phyloP scores from a whole-genome alignment of 2,113 vertebrate genomes.

The Falco punctatus region DNA sequence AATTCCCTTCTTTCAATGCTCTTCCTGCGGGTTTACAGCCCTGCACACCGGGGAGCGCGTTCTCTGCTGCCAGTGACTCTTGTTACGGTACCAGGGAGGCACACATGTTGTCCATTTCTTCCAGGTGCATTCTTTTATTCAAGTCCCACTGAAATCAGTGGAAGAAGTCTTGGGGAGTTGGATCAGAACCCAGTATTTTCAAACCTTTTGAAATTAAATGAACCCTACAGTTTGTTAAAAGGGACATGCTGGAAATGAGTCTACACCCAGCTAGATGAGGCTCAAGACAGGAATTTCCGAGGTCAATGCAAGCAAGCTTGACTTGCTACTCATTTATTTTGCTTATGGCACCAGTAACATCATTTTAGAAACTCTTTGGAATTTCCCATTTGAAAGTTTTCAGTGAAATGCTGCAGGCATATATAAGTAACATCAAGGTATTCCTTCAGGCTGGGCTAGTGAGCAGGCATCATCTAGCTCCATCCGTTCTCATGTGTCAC shows the following conservation, averaged over 20 bases:
- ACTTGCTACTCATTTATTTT: not conserved
- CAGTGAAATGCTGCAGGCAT: not conserved
- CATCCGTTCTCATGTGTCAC: not conserved
- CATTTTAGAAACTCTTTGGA: not conserved
- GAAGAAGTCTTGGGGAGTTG: conserved; percentile 9
- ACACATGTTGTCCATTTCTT: conserved; percentile 12
- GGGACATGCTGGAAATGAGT: not conserved
- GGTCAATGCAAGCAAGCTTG: not conserved
- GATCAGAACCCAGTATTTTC: not conserved
- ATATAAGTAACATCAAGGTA: not conserved
- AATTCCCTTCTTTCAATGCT: not conserved
- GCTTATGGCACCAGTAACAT: not conserved
- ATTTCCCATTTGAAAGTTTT: not conserved
- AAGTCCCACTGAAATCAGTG: not conserved
- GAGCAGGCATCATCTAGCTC: not conserved
- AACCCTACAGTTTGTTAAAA: not conserved
- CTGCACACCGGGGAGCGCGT: not conserved
- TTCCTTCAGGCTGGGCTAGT: not conserved
- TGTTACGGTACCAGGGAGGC: not conserved
- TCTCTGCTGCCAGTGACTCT: not conserved
- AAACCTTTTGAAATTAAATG: not conserved
- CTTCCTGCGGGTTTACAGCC: conserved; percentile 26
- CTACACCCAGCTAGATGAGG: not conserved
- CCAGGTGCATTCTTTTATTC: conserved; percentile 21
- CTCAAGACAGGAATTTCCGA: not conserved